Evolutionary conservation across 2,113 vertebrate species (phyloP).

Genomic region (Lethenteron camtschaticum): DNA sequence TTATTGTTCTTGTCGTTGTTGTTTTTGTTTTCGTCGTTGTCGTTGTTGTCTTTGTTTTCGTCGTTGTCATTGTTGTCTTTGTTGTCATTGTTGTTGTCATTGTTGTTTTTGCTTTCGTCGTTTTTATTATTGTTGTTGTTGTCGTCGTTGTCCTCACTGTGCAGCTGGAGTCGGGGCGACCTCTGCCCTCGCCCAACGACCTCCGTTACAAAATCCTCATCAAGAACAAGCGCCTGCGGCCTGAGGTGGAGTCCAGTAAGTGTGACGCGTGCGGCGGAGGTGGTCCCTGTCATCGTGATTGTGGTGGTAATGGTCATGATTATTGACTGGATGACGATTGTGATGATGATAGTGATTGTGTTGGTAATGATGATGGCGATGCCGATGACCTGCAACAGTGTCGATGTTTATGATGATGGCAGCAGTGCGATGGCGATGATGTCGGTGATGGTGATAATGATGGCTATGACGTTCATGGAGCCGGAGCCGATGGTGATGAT

Average conservation of each 20-base stretch:
- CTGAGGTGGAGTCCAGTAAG: conserved; percentile 93
- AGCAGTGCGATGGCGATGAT: conserved; percentile 8
- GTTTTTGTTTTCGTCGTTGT: conserved; percentile 1
- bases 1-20: conserved; percentile 8
- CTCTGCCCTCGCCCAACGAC: conserved; percentile 71
- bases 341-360: too few species aligned
- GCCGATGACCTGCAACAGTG: too few species aligned
- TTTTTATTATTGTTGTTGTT: neutral
- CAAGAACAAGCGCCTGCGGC: conserved; percentile 92
- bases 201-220: conserved; percentile 94
- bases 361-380: too few species aligned
- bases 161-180: conserved; percentile 57
- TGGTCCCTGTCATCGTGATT: too few species aligned
- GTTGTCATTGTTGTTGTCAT: too few species aligned
- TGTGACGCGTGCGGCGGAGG: conserved; percentile 8
- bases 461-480: neutral
- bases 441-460: conserved; percentile 9
- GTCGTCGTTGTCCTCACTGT: conserved; percentile 13
- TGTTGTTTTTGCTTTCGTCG: neutral
- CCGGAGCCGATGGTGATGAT: neutral
- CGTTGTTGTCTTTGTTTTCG: conserved; percentile 9
- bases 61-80: too few species aligned
- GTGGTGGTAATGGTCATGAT: too few species aligned
- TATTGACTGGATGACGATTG: too few species aligned
- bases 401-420: too few species aligned